Percentiles rank a stretch among this genome's conserved stretches.
Conservation (phyloP, 2,797 vertebrate genomes). For the Eulemur rubriventer region DNA sequence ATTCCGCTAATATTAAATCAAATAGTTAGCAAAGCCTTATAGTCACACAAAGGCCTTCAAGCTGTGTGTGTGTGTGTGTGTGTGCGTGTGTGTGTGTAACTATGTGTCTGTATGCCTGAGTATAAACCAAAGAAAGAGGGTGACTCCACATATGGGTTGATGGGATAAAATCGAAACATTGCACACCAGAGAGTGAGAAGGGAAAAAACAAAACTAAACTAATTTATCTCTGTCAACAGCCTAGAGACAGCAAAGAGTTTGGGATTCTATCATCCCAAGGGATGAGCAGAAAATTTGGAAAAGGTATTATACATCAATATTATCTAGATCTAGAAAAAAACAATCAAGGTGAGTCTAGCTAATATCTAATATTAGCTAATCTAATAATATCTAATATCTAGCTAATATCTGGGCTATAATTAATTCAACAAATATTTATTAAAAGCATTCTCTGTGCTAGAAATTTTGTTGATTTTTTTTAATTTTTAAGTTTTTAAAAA, state of each 20-base stretch:
- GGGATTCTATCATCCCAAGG: not conserved
- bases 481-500: not conserved
- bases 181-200: not conserved
- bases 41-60: not conserved
- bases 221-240: not conserved
- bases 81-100: not conserved
- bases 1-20: not conserved
- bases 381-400: not conserved
- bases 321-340: not conserved
- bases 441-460: not conserved
- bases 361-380: no score
- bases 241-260: not conserved
- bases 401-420: not conserved
- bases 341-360: not conserved
- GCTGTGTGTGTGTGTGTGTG: not conserved
- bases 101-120: not conserved
- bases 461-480: not conserved
- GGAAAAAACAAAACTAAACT: not conserved
- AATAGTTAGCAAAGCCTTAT: not conserved
- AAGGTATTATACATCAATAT: not conserved
- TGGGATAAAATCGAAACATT: not conserved
- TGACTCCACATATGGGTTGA: not conserved
- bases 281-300: not conserved
- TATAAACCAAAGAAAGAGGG: not conserved
- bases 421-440: constrained; percentile 37